phyloP scores from a whole-genome alignment of 2,797 vertebrate genomes.

The Petrocephalus schoutedeni region DNA sequence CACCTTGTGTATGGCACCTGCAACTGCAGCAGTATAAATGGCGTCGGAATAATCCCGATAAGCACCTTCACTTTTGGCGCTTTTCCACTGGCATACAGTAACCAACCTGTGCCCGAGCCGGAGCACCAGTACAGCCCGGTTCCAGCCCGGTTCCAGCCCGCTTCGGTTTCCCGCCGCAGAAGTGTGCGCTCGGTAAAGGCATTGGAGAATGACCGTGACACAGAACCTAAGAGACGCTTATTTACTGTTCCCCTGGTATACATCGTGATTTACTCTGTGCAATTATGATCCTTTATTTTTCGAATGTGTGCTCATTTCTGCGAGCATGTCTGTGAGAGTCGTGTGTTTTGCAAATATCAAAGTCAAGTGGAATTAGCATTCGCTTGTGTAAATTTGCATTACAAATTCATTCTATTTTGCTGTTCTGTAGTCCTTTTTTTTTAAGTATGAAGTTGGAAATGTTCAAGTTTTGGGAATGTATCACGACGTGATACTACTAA shows the following conservation, averaged over 20 bases:
- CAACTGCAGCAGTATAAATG: slow-evolving; percentile 32
- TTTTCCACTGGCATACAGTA: not conserved
- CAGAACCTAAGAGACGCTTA: not conserved
- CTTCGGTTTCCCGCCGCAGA: not conserved
- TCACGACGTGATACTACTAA: not conserved
- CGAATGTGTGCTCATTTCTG: not conserved
- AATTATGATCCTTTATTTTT: too few relatives aligned
- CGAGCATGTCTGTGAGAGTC: not conserved
- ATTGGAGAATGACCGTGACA: not conserved
- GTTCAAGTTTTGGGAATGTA: not conserved
- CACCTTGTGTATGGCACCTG: slow-evolving; percentile 67
- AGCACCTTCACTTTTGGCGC: not conserved
- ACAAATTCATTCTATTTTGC: not conserved
- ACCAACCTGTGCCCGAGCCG: not conserved
- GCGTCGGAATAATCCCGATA: not conserved
- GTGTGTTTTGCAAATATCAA: not conserved
- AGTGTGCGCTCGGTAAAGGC: not conserved
- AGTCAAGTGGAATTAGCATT: not conserved
- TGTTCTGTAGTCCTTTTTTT: not conserved
- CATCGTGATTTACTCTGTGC: not conserved
- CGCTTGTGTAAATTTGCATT: not conserved
- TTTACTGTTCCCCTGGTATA: not conserved
- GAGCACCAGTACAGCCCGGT: not conserved
- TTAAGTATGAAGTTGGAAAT: not conserved
- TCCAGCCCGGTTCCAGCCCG: not conserved